Evolutionary conservation across 1,140 invertebrate species (phyloP), one percentile per base, ranked within the genome.

Genomic region (Limonius californicus): DNA sequence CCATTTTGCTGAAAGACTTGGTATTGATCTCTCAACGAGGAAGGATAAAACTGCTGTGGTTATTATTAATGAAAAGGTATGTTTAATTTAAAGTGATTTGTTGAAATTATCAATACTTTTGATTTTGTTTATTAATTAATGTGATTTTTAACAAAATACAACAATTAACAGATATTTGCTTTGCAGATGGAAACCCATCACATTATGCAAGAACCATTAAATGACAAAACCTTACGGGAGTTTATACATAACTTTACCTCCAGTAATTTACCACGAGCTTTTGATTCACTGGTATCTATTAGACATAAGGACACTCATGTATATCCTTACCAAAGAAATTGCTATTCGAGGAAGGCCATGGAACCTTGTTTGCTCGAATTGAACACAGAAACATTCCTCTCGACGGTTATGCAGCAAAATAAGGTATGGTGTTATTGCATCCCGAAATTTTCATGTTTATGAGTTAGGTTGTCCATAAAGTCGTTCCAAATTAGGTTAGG

Each of bases 31-130:
- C n/a, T 71, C 75, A 11, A 82, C 78, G 23, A 78, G 73, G 27
- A 79, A 77, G 45, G 83, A 89, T 68, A 85, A 84, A 73, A 88
- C 88, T 50, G 82, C 84, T 39, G 84, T 84, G 54, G 80, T 91
- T 19, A 89, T 92, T 66, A 73, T 92, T 57, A 86, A 92, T 77
- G 82, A 84, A 71, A 79, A 83, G 78, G 89, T 91, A 80, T 78
- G 76, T 73, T 16, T 42, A 18, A 32, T 32, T 32, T 32, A 32
- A 32, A 11, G n/a, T n/a, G n/a, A n/a, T n/a, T n/a, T n/a, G n/a
- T n/a, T n/a, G n/a, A n/a, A n/a, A n/a, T n/a, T n/a, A n/a, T n/a
- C n/a, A n/a, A n/a, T n/a, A n/a, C n/a, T n/a, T n/a, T n/a, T n/a
- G n/a, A n/a, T n/a, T n/a, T n/a, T n/a, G n/a, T n/a, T n/a, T n/a